Base-by-base conservation (phyloP, 2,888 invertebrate species). In the Dioctria linearis region DNA sequence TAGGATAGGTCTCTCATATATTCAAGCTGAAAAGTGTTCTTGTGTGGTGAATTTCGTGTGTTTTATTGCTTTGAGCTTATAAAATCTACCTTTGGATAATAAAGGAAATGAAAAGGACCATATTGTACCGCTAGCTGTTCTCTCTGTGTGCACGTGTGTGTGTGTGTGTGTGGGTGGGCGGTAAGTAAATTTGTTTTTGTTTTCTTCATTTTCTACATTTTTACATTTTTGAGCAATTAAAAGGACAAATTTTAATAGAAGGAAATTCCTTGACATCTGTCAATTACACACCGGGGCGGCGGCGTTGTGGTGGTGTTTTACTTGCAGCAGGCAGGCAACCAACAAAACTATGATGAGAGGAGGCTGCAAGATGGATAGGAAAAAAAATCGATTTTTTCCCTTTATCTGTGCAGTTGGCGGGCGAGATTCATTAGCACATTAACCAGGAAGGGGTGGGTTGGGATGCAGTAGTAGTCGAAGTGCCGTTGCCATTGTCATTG, bases 351-450 rank as follows among this genome's bases (percentile, higher is more conserved):
- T 8, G 57, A n/a, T 40, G 57, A 5, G 42, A n/a, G 39, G 57
- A 5, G 42, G 40, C 69, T 69, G 57, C 54, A 59, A 73, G 73
- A 25, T 25, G 25, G 25, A 25, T 25, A 25, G 73, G 73, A 57
- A 73, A 57, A 59, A 73, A 73, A 57, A 73, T 73, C 73, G 73
- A 73, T 73, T 73, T 73, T 73, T 42, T 42, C 40, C 59, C 54
- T 25, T 25, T 25, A 25, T 25, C 25, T 13, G 43, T 57, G 43
- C 73, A 40, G 42, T 59, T 51, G 69, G 42, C 73, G 9, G 69
- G 42, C 73, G 9, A 73, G 73, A 57, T 51, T 57, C 73, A 42
- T 71, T 71, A 71, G 39, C 71, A 54, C 65, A 65, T 65, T 65
- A 42, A 40, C 65, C n/a, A 25, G 67, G 67, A 46, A 25, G n/a